phyloP scores from a whole-genome alignment of 2,797 vertebrate genomes.

The Artibeus jamaicensis region DNA sequence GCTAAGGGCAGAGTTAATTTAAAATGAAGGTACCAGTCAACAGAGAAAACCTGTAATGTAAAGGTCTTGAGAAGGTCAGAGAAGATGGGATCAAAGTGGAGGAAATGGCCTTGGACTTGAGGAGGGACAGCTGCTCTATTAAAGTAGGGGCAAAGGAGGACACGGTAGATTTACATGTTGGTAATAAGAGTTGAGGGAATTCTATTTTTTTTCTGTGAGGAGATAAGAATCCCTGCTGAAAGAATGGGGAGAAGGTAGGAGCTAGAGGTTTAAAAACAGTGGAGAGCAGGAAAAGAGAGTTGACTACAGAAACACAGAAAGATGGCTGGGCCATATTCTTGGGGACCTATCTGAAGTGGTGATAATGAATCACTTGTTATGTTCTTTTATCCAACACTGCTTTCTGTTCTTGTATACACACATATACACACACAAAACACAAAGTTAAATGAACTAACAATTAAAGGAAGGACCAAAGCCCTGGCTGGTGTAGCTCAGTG shows the following conservation, averaged over 20 bases:
- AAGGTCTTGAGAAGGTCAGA: slow-evolving; percentile 9
- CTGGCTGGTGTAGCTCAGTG: no score
- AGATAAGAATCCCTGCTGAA: neutral
- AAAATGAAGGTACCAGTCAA: slow-evolving; percentile 7
- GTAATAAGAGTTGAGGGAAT: neutral
- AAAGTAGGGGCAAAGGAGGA: neutral
- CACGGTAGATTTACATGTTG: neutral
- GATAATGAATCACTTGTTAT: neutral
- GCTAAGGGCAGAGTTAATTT: neutral
- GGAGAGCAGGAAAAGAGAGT: neutral
- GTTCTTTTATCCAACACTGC: neutral
- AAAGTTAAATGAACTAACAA: neutral
- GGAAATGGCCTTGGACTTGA: neutral
- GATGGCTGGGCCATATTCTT: neutral
- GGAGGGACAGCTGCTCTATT: neutral
- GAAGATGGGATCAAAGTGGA: neutral
- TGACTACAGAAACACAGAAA: neutral
- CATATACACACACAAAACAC: neutral
- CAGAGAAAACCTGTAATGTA: neutral
- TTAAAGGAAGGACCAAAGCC: neutral
- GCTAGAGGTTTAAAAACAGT: slow-evolving; percentile 3
- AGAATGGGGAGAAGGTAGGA: neutral
- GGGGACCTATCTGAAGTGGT: neutral
- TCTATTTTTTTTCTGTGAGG: slow-evolving; percentile 20
- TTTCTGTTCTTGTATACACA: slow-evolving; percentile 18